Evolutionary conservation across 2,113 vertebrate genomes (phyloP).

Genomic region (Bambusicola thoracicus): DNA sequence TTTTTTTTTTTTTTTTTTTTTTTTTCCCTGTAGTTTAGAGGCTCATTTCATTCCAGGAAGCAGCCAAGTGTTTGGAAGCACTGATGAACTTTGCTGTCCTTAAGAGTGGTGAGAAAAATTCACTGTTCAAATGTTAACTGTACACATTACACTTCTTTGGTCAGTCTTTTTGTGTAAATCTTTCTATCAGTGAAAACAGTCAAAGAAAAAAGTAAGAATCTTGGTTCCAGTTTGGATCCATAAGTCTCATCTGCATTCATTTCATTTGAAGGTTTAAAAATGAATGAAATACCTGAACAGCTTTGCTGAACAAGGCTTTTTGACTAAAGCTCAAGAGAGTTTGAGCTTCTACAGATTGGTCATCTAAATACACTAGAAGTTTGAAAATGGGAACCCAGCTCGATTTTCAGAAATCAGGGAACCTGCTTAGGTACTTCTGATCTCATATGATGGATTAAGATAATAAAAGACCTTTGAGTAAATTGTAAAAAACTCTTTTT

Average conservation of each 20-base stretch:
- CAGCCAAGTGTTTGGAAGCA: background rate
- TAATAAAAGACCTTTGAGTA: background rate
- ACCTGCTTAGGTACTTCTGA: background rate
- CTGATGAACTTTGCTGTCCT: background rate
- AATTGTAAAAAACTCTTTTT: background rate
- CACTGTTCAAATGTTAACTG: background rate
- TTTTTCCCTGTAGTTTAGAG: background rate
- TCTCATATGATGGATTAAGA: background rate
- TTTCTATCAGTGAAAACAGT: background rate
- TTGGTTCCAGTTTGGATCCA: background rate
- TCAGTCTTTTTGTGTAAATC: background rate
- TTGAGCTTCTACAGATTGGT: background rate
- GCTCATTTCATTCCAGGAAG: background rate
- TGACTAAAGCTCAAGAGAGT: background rate
- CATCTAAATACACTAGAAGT: background rate
- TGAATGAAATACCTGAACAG: background rate
- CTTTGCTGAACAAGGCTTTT: background rate
- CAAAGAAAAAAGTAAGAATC: background rate
- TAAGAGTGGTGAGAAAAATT: background rate
- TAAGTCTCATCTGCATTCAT: background rate
- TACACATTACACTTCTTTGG: background rate
- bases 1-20: no score
- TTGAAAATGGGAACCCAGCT: background rate
- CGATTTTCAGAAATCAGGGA: background rate
- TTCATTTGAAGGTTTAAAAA: background rate